phyloP scores from a whole-genome alignment of 2,888 invertebrate genomes.

The Aradus depressus region DNA sequence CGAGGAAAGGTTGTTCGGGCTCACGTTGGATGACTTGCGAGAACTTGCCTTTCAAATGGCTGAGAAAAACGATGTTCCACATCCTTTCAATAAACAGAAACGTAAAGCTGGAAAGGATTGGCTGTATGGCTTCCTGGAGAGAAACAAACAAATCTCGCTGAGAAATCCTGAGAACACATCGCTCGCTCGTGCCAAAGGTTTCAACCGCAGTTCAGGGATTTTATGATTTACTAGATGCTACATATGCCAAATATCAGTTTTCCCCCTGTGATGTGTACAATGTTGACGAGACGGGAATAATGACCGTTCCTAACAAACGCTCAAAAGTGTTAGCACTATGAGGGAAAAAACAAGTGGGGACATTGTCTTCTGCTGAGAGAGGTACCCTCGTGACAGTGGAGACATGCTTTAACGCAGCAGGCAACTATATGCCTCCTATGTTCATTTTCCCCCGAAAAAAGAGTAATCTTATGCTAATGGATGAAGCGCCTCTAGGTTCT shows the following conservation, averaged over 20 bases:
- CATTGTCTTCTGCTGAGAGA: constrained; percentile 34
- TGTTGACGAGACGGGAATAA: constrained; percentile 36
- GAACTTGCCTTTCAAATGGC: constrained; percentile 23
- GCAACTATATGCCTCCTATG: constrained; percentile 34
- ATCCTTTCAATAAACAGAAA: constrained; percentile 24
- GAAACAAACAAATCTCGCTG: constrained; percentile 23
- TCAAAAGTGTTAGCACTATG: constrained; percentile 32
- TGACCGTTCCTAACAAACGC: constrained; percentile 33
- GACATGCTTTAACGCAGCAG: constrained; percentile 32
- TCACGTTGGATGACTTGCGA: constrained; percentile 19
- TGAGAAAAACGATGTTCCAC: constrained; percentile 23
- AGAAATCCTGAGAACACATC: constrained; percentile 24
- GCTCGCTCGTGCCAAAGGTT: constrained; percentile 21
- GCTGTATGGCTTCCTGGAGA: constrained; percentile 24
- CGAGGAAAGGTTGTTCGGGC: constrained; percentile 21
- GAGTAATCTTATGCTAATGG: constrained; percentile 32
- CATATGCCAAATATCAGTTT: constrained; percentile 29
- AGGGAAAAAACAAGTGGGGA: constrained; percentile 34
- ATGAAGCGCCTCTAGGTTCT: constrained; percentile 33
- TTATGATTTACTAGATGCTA: constrained; percentile 17
- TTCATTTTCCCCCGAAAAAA: constrained; percentile 35
- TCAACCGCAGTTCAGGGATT: constrained; percentile 20
- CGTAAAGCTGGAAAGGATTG: constrained; percentile 19
- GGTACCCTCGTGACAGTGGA: constrained; percentile 33
- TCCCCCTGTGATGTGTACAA: constrained; percentile 33